Conservation (phyloP, 2,113 vertebrate genomes). For the Barbus barbus region DNA sequence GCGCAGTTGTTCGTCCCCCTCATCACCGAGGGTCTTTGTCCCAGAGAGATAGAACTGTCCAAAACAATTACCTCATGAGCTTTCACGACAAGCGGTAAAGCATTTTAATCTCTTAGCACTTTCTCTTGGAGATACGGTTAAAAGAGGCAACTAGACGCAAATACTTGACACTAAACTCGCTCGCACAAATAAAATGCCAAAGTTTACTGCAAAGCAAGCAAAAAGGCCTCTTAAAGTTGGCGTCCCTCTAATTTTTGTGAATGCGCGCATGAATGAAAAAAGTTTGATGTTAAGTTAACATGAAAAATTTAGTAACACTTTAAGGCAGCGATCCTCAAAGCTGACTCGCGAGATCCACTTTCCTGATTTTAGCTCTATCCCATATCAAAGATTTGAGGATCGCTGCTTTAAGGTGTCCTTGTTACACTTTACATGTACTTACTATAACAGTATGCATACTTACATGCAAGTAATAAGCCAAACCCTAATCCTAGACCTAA, state of each 20-base stretch:
- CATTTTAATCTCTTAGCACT: constrained; percentile 79
- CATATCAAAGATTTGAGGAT: too few relatives aligned
- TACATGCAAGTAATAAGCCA: too few relatives aligned
- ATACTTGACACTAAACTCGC: constrained; percentile 1
- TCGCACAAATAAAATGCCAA: not conserved
- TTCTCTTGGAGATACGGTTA: constrained; percentile 61
- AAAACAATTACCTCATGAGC: constrained; percentile 81
- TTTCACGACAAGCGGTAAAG: constrained; percentile 79
- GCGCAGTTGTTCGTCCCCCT: constrained; percentile 75
- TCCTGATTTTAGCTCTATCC: too few relatives aligned
- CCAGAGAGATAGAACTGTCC: constrained; percentile 83
- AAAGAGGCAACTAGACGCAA: constrained; percentile 48
- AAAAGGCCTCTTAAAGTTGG: not conserved
- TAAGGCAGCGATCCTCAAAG: too few relatives aligned
- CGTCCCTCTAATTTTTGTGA: not conserved
- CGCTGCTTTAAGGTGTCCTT: too few relatives aligned
- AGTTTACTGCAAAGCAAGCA: constrained; percentile 12
- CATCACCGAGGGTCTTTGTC: constrained; percentile 85
- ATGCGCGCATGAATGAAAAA: not conserved
- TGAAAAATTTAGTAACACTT: too few relatives aligned
- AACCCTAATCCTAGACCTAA: too few relatives aligned
- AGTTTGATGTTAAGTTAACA: not conserved
- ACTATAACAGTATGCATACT: too few relatives aligned
- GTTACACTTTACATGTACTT: too few relatives aligned
- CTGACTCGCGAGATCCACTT: too few relatives aligned